Conservation (phyloP, 1,140 invertebrate genomes). For the Bursaphelenchus mucronatus region DNA sequence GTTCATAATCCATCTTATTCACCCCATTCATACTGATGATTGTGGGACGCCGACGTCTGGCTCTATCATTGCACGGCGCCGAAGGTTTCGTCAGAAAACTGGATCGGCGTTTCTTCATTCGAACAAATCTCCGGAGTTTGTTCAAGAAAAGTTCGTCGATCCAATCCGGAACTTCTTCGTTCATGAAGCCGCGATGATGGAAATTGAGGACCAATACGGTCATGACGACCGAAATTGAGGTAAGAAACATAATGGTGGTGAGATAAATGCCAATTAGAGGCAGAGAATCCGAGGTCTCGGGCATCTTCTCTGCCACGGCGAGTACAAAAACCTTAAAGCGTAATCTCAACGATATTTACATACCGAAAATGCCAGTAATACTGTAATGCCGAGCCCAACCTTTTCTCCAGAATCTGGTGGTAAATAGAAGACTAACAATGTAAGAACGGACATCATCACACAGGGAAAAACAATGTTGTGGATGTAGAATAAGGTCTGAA, state of each 20-base stretch:
- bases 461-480: slow-evolving; percentile 84
- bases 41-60: no score
- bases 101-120: slow-evolving; percentile 34
- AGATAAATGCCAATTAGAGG: slow-evolving; percentile 73
- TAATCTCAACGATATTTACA: neutral
- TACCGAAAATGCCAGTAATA: slow-evolving; percentile 85
- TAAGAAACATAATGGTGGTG: slow-evolving; percentile 64
- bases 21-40: no score
- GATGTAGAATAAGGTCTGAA: slow-evolving; percentile 74
- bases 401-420: slow-evolving; percentile 85
- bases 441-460: slow-evolving; percentile 77
- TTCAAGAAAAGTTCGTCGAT: slow-evolving; percentile 61
- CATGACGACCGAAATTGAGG: slow-evolving; percentile 65
- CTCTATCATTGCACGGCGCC: no score
- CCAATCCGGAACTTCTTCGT: slow-evolving; percentile 64
- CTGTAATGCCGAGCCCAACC: slow-evolving; percentile 72
- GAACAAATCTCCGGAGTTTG: slow-evolving; percentile 49
- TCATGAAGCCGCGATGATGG: slow-evolving; percentile 65
- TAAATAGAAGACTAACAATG: slow-evolving; percentile 81
- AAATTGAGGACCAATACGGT: slow-evolving; percentile 65
- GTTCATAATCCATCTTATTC: no score
- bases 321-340: slow-evolving; percentile 73
- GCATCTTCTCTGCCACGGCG: slow-evolving; percentile 82
- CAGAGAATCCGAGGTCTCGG: slow-evolving; percentile 78
- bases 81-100: neutral